Evolutionary conservation across 2,113 vertebrate genomes (phyloP), one percentile per base, ranked within the genome.

Genomic region (Ramphastos sulfuratus): DNA sequence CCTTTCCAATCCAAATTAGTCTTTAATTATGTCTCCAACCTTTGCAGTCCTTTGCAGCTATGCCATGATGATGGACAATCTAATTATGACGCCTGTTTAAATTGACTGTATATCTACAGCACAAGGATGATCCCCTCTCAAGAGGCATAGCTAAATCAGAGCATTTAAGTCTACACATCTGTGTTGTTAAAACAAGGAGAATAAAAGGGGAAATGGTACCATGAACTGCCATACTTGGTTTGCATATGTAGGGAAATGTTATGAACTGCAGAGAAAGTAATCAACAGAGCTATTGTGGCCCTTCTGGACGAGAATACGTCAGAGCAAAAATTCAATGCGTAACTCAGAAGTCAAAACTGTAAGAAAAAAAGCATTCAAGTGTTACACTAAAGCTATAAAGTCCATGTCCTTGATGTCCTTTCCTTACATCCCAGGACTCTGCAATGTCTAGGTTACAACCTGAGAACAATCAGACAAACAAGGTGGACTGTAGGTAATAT

Each of bases 281-380:
- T 64, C 79, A 88, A 24, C 25, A 81, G 42, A 85, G 25, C 5
- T 85, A 55, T 52, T 76, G 44, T 44, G 31, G 44, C 27, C 9
- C n/a, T 50, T 79, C 39, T 54, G 28, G 54, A 61, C 7, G 80
- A 79, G 25, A 76, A 54, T n/a, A 79, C 76, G 95, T 91, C 71
- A 70, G 67, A 90, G 37, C 20, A 92, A 89, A 87, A 92, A 75
- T 33, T 60, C n/a, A 82, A 35, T 12, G 17, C 28, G 37, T 59
- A 93, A 82, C n/a, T 87, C 81, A 91, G 31, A 46, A 92, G 78
- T 91, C 78, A 82, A 39, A 95, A 93, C 87, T 92, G 66, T 56
- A 79, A 93, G 74, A 77, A 90, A 93, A 90, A 92, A 92, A 78
- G 17, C 27, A 21, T 75, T 23, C 23, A 82, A 89, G 86, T 59